Evolutionary conservation across 2,113 vertebrate genomes (phyloP), one percentile per base, ranked within the genome.

Genomic region (Hystrix brachyura): DNA sequence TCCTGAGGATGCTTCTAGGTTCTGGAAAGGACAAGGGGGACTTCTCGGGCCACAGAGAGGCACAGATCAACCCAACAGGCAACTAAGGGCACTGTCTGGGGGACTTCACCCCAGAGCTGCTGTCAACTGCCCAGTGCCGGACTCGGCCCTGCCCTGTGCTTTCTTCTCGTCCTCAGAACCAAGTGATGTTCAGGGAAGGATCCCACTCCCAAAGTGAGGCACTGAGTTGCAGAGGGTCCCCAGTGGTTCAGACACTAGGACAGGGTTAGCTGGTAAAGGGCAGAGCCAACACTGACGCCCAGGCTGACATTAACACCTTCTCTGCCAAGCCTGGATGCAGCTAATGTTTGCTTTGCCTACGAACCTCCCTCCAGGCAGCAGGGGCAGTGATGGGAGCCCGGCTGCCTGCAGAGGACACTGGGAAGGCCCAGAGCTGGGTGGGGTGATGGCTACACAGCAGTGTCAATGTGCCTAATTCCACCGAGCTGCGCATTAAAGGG

Each of bases 201-300:
- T n/a, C 5, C 9, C 60, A 14, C 3, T 38, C 53, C 27, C 6
- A 57, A 32, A 17, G 32, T 19, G 17, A 79, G 62, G 69, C 46
- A 7, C 46, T 69, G 43, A 74, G 67, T 1, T 0, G 3, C 0
- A 8, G 18, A 6, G 48, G 29, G 76, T 1, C 32, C 62, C 3
- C 34, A 46, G 48, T 4, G 13, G 34, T 5, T 1, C 78, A 25
- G 23, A 5, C 0, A 0, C 18, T 43, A 14, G 7, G 4, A 65
- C 34, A 3, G 3, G 38, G 79, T 17, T 10, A 51, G 46, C 43
- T 25, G 74, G 60, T 7, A 59, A 43, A 7, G 0, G 27, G 57
- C 97, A 76, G 14, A 27, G 65, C 46, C 0, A 0, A n/a, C 19
- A 7, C 14, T 12, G 59, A 55, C n/a, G 27, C 34, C 55, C n/a